These are phyloP conservation scores for Halesus radiatus DNA, from an alignment of 1,140 invertebrate species.

Conservation along the genomic window DNA sequence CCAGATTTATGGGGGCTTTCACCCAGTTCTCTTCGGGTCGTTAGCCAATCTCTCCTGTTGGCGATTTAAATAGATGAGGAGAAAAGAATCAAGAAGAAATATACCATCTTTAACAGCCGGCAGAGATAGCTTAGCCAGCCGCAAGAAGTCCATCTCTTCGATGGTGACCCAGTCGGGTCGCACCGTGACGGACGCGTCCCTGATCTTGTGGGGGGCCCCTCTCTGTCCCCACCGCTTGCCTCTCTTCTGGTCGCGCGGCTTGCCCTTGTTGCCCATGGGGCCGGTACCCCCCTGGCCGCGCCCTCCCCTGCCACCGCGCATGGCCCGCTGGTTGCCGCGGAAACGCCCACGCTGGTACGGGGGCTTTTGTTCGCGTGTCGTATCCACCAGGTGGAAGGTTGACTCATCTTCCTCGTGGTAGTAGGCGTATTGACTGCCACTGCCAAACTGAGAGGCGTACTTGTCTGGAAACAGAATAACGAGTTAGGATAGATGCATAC, in stretches of 20 bases:
- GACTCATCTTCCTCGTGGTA: conserved; percentile 99
- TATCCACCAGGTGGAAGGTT: conserved; percentile 98
- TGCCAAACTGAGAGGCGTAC: conserved; percentile 95
- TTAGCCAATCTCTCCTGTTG: too few relatives aligned
- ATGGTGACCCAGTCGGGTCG: conserved; percentile 96
- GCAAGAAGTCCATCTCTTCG: conserved; percentile 99
- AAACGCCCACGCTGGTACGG: conserved; percentile 91
- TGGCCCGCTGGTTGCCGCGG: conserved; percentile 84
- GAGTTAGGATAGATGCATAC: neutral
- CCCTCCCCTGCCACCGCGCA: conserved; percentile 81
- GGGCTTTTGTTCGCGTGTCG: conserved; percentile 90
- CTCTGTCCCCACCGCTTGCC: conserved; percentile 91
- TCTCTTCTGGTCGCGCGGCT: conserved; percentile 72
- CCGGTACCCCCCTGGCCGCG: conserved; percentile 80
- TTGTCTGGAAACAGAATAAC: conserved; percentile 79
- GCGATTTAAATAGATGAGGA: too few relatives aligned
- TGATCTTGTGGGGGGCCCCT: conserved; percentile 92
- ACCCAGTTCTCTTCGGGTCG: too few relatives aligned
- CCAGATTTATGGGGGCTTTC: too few relatives aligned
- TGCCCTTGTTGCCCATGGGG: conserved; percentile 72
- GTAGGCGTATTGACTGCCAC: conserved; percentile 95
- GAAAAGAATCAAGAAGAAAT: neutral
- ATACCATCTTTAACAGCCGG: conserved; percentile 90
- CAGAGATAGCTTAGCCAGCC: conserved; percentile 92
- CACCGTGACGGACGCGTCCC: conserved; percentile 98